Conservation (phyloP, 2,113 vertebrate species). For the Nycticryphes semicollaris region DNA sequence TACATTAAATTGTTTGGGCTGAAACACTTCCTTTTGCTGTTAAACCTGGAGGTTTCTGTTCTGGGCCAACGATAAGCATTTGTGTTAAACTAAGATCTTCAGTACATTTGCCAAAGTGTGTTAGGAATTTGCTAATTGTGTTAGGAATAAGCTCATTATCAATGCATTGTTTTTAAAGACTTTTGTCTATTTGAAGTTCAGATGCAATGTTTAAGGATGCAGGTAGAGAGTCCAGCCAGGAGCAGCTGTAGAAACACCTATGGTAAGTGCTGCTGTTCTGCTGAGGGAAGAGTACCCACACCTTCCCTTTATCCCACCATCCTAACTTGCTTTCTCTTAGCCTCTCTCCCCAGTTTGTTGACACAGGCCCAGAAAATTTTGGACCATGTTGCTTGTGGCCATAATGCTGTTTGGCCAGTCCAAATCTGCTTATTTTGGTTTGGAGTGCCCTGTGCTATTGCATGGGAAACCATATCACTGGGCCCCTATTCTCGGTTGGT, state of each 20-base stretch:
- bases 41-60: not conserved
- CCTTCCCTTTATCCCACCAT: rapidly evolving
- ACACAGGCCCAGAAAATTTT: not conserved
- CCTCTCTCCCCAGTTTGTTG: not conserved
- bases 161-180: not conserved
- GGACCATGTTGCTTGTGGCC: not conserved
- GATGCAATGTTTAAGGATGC: not conserved
- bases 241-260: not conserved
- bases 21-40: not conserved
- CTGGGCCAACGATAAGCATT: not conserved
- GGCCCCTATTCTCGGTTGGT: not conserved
- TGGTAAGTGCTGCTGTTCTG: rapidly evolving
- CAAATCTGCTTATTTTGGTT: not conserved
- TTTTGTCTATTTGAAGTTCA: not conserved
- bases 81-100: not conserved
- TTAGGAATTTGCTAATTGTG: not conserved
- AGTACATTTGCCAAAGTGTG: not conserved
- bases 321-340: not conserved
- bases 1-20: not conserved
- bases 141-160: not conserved
- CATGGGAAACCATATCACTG: not conserved
- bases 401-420: not conserved
- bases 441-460: not conserved
- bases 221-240: not conserved
- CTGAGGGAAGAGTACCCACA: not conserved